Base-by-base conservation (phyloP, 2,113 vertebrate genomes). In the Sterrhoptilus dennistouni region DNA sequence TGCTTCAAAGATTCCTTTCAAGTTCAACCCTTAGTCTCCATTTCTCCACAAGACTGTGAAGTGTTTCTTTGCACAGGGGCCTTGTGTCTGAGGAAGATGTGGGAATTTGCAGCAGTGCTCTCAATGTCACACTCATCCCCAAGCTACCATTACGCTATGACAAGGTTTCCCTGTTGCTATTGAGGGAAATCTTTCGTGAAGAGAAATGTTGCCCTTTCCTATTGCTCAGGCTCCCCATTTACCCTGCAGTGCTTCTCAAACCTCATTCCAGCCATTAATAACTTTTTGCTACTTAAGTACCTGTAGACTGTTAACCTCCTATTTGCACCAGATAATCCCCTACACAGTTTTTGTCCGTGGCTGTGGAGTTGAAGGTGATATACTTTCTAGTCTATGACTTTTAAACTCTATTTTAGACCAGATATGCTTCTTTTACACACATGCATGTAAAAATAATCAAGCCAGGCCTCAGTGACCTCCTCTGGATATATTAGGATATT, bases 371-470 rank as follows among this genome's bases (percentile, higher is more conserved):
- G 72, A 76, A 93, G 59, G 53, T 79, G 38, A 57, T 64, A 64
- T 4, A 68, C 29, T 35, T 95, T 82, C 40, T 64, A 85, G 59
- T 85, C 61, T 72, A 70, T n/a, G 68, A 76, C 13, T 90, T 90
- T 75, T 56, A 2, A 61, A 90, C 52, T 72, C 20, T 52, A 11
- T 84, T 57, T 88, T 78, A 88, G 65, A 40, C 45, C 29, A 94
- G 56, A 38, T 85, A 38, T 9, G 1, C 35, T 83, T 45, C 72
- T 82, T 93, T 84, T 65, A 79, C 47, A 80, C 40, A 86, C 45
- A 13, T 53, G 28, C 40, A 83, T 88, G 53, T 87, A 56, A 90
- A 91, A 91, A 83, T 76, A 85, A 87, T 44, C 47, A 68, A 91
- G 82, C 45, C 35, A 47, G 31, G 66, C 54, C 74, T 94, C 6